Evolutionary conservation across 1,140 invertebrate species (phyloP), one percentile per base, ranked within the genome.

Genomic region (Platyura marginata): DNA sequence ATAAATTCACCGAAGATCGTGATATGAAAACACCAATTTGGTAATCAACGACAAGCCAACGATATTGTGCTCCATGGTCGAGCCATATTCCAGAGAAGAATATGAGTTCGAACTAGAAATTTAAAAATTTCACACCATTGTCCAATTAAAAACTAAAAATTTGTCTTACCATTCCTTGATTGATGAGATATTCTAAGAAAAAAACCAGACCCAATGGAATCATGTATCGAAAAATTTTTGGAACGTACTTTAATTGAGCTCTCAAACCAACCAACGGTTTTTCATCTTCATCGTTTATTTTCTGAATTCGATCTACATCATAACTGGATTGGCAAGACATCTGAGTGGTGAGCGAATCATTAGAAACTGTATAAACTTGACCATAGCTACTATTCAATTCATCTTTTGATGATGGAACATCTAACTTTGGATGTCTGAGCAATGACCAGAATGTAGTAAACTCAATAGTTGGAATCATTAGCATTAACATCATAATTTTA

Each of bases 21-120:
- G 86, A 88, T 32, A 89, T 68, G 47, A 92, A 85, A 1, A 91
- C 87, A n/a, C 86, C 87, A 40, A 90, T 66, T 59, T 91, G 87
- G 62, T 90, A 91, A 49, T 75, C 70, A 8, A 83, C 80, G 59
- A 86, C 79, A 13, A 83, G 70, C 85, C 84, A 89, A 46, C 82
- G 66, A 48, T 89, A 90, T 54, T 89, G 85, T 5, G 73, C 65
- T 1, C 60, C 53, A 45, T 73, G 68, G n/a, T 61, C 53, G n/a
- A 87, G 51, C 61, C 70, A 76, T 20, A 72, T 74, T 34, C 69
- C 64, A 44, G 75, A 66, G 48, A 80, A 86, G 52, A 81, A 70
- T 6, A 88, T 64, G 35, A 89, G 53, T 52, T 89, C 84, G 53
- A 79, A 77, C 82, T 86, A 53, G 39, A n/a, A n/a, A 74, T 66